Percentiles rank a stretch among this genome's conserved stretches.
phyloP scores from a whole-genome alignment of 1,140 invertebrate species.

The Oryctes rhinoceros region DNA sequence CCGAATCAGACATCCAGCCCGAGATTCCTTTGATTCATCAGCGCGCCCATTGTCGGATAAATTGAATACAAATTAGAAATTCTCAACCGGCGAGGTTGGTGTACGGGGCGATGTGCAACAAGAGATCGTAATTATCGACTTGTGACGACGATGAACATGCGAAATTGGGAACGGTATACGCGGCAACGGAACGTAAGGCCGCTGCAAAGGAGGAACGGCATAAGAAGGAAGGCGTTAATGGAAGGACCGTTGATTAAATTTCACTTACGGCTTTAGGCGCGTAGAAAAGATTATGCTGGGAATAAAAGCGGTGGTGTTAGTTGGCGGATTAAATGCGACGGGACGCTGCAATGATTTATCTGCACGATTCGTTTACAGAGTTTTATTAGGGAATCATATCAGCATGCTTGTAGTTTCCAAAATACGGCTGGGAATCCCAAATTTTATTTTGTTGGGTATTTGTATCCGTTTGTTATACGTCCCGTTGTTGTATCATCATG shows the following conservation, averaged over 20 bases:
- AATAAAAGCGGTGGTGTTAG: too few relatives aligned
- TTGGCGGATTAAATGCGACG: too few relatives aligned
- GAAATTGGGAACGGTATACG: not conserved
- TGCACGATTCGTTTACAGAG: too few relatives aligned
- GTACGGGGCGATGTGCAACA: constrained; percentile 47
- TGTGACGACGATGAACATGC: constrained; percentile 47
- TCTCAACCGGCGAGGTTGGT: constrained; percentile 45
- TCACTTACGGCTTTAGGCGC: constrained; percentile 21
- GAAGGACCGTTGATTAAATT: constrained; percentile 47
- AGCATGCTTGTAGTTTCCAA: too few relatives aligned
- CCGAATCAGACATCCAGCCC: constrained; percentile 27
- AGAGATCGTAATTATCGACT: constrained; percentile 59
- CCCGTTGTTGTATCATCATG: too few relatives aligned
- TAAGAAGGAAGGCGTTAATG: not conserved
- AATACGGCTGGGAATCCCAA: too few relatives aligned
- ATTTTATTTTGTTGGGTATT: too few relatives aligned
- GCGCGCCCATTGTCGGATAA: constrained; percentile 53
- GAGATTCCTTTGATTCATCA: constrained; percentile 57
- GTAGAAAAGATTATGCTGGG: too few relatives aligned
- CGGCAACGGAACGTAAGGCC: not conserved
- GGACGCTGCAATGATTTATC: too few relatives aligned
- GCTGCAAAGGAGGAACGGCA: not conserved
- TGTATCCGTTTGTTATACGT: too few relatives aligned
- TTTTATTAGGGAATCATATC: too few relatives aligned
- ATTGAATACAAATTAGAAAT: constrained; percentile 58